phyloP scores from a whole-genome alignment of 2,888 invertebrate species.

The Eilema depressum region DNA sequence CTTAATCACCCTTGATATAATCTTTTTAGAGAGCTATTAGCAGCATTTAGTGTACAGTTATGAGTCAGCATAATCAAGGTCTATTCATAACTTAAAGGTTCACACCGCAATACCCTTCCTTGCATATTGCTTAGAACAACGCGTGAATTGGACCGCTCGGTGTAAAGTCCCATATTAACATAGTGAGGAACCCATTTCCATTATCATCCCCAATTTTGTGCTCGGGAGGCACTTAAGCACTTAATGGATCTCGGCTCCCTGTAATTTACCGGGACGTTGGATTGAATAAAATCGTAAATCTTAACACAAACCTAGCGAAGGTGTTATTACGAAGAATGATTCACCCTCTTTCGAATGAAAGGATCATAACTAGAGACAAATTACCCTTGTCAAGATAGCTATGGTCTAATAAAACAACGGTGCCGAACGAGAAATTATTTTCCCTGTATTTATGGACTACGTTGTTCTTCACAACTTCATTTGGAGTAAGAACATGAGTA shows the following conservation, averaged over 20 bases:
- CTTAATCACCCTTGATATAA: constrained; percentile 29
- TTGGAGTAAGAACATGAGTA: not conserved
- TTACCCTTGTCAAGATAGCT: constrained; percentile 47
- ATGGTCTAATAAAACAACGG: constrained; percentile 50
- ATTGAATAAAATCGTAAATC: constrained; percentile 86
- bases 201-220: constrained; percentile 86
- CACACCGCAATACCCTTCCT: constrained; percentile 56
- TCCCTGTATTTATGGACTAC: constrained; percentile 22
- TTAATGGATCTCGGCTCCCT: constrained; percentile 84
- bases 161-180: constrained; percentile 82
- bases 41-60: constrained; percentile 40
- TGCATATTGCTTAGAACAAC: constrained; percentile 72
- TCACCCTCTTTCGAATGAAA: constrained; percentile 68
- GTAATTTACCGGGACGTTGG: constrained; percentile 83
- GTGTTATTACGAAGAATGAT: constrained; percentile 80
- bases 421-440: constrained; percentile 40
- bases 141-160: constrained; percentile 73
- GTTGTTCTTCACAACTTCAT: not conserved
- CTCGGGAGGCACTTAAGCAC: constrained; percentile 86
- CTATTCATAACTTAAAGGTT: constrained; percentile 62
- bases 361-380: constrained; percentile 62
- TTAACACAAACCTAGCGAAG: constrained; percentile 77
- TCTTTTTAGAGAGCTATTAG: constrained; percentile 37
- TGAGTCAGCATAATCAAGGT: constrained; percentile 54
- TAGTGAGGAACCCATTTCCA: constrained; percentile 84